These are phyloP conservation scores for Cremastinae sp. DNA, from an alignment of 2,888 invertebrate species.

Conservation along the genomic window DNA sequence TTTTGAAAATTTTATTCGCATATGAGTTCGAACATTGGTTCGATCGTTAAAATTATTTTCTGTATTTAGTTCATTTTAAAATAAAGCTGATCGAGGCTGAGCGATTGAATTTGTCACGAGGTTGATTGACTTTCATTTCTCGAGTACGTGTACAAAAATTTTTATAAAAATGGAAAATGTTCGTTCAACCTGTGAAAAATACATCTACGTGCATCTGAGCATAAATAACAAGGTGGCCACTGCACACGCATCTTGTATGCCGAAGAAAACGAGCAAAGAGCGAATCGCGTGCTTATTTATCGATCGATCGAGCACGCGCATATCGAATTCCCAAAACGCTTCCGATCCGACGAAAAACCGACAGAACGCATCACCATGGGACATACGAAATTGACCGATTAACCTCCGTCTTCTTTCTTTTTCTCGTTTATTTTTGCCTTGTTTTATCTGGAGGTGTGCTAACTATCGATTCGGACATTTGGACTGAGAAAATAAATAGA, in stretches of 20 bases:
- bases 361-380: conserved; percentile 68
- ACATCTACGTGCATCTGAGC: conserved; percentile 17
- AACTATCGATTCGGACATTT: background rate
- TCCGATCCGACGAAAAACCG: conserved; percentile 28
- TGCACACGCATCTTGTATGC: conserved; percentile 76
- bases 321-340: conserved; percentile 54
- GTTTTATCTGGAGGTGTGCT: conserved; percentile 1
- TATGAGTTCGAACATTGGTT: no score
- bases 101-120: no score
- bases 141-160: no score
- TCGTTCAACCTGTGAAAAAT: conserved; percentile 4
- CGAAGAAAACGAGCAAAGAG: conserved; percentile 55
- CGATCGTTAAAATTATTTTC: no score
- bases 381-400: conserved; percentile 67
- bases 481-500: background rate
- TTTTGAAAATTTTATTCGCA: no score
- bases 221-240: conserved; percentile 40
- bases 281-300: conserved; percentile 72
- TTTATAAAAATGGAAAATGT: background rate
- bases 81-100: no score
- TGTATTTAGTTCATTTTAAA: no score
- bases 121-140: no score
- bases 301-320: conserved; percentile 58
- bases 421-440: background rate
- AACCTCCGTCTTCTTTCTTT: background rate